Conservation (phyloP, 2,888 invertebrate genomes). For the Cenopis cana region DNA sequence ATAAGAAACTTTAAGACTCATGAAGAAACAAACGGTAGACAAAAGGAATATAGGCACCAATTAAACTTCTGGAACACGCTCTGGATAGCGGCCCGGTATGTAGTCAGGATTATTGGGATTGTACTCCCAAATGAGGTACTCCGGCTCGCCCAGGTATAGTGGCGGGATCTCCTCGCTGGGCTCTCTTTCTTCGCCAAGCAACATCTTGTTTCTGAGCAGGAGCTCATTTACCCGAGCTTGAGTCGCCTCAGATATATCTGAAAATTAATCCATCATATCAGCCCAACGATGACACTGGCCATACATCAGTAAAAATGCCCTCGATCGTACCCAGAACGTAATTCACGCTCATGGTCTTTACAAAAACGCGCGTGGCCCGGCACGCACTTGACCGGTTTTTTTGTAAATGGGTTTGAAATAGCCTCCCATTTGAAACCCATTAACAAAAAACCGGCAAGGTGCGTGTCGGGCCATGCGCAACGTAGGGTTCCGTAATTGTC, state of each 20-base stretch:
- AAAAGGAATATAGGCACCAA: too few species aligned
- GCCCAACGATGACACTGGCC: too few species aligned
- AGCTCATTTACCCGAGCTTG: slow-evolving; percentile 72
- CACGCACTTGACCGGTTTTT: too few species aligned
- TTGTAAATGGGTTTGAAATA: too few species aligned
- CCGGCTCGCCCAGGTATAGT: slow-evolving; percentile 77
- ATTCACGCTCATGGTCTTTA: not conserved
- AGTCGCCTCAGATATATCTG: slow-evolving; percentile 78
- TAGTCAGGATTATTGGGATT: slow-evolving; percentile 79
- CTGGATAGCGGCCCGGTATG: slow-evolving; percentile 75
- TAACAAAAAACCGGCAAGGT: too few species aligned
- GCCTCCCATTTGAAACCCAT: too few species aligned
- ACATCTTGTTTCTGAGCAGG: slow-evolving; percentile 74
- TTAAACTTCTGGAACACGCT: slow-evolving; percentile 59
- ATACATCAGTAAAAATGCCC: not conserved
- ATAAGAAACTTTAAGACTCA: too few species aligned
- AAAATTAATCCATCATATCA: slow-evolving; percentile 29
- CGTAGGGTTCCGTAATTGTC: too few species aligned
- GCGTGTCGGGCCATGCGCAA: too few species aligned
- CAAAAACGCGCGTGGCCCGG: too few species aligned
- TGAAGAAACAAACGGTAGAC: too few species aligned
- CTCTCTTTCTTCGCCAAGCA: slow-evolving; percentile 69
- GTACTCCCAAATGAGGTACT: slow-evolving; percentile 82
- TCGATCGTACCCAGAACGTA: not conserved
- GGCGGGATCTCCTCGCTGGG: slow-evolving; percentile 78